A percentile compares a stretch with the other conserved stretches of the same genome.
phyloP scores from a whole-genome alignment of 2,113 vertebrate species.

The Tamias sibiricus region DNA sequence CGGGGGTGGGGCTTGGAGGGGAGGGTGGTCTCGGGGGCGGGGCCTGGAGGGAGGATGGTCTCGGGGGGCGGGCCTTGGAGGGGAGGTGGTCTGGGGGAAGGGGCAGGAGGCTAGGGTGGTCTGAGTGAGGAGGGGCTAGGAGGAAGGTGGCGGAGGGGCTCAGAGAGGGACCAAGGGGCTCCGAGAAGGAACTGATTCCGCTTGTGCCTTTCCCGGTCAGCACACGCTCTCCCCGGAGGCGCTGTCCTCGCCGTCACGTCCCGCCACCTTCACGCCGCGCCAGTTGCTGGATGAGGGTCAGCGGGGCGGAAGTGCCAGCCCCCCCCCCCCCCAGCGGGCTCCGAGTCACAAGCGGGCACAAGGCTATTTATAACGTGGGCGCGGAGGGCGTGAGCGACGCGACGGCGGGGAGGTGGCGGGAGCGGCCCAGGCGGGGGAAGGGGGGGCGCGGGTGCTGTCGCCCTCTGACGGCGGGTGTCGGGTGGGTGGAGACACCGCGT shows the following conservation, averaged over 20 bases:
- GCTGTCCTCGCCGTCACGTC: neutral
- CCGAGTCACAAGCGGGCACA: neutral
- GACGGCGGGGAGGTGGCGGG: neutral
- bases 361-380: slow-evolving; percentile 60
- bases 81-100: neutral
- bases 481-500: neutral
- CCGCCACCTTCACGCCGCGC: neutral
- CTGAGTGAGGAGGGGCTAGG: neutral
- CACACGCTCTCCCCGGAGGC: neutral
- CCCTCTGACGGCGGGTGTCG: neutral
- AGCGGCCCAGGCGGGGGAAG: neutral
- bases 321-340: neutral
- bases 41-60: neutral
- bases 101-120: neutral
- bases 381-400: neutral
- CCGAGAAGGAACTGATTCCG: neutral
- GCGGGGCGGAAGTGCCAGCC: slow-evolving; percentile 10
- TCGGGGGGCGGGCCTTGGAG: neutral
- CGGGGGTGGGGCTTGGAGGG: neutral
- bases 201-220: neutral
- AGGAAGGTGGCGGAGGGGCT: neutral
- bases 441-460: neutral
- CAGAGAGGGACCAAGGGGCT: neutral
- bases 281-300: neutral
- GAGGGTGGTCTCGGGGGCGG: neutral